Percentiles rank a stretch among this genome's conserved stretches.
phyloP scores from a whole-genome alignment of 2,888 invertebrate genomes.

The Bombylius discolor region DNA sequence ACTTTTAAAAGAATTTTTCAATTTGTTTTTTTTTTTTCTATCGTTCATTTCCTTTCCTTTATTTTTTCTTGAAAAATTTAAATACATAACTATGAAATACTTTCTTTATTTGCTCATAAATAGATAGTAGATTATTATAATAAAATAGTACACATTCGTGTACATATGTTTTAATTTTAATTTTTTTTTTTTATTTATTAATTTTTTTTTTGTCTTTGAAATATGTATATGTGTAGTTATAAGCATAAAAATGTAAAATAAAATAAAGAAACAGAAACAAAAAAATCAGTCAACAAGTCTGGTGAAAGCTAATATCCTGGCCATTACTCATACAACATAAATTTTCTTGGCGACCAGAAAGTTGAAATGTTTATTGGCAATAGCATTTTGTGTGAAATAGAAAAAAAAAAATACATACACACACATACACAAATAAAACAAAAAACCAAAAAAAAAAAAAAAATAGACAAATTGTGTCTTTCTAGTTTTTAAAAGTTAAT shows the following conservation, averaged over 20 bases:
- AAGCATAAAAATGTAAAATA: neutral
- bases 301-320: neutral
- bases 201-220: too few relatives aligned
- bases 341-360: neutral
- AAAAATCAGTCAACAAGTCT: neutral
- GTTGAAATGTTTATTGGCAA: neutral
- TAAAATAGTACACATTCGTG: too few relatives aligned
- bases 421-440: neutral
- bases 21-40: too few relatives aligned
- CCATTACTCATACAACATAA: neutral
- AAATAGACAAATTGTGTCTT: neutral
- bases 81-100: too few relatives aligned
- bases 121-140: too few relatives aligned
- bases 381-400: neutral
- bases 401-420: neutral
- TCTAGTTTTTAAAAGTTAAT: too few relatives aligned
- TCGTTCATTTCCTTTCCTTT: too few relatives aligned
- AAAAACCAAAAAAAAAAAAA: neutral
- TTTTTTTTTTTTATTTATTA: too few relatives aligned
- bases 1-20: too few relatives aligned
- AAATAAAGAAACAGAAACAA: neutral
- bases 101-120: too few relatives aligned
- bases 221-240: neutral
- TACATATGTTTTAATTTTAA: too few relatives aligned
- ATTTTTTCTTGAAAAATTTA: too few relatives aligned